Evolutionary conservation across 2,888 invertebrate species (phyloP).

Genomic region (Pollenia amentaria): DNA sequence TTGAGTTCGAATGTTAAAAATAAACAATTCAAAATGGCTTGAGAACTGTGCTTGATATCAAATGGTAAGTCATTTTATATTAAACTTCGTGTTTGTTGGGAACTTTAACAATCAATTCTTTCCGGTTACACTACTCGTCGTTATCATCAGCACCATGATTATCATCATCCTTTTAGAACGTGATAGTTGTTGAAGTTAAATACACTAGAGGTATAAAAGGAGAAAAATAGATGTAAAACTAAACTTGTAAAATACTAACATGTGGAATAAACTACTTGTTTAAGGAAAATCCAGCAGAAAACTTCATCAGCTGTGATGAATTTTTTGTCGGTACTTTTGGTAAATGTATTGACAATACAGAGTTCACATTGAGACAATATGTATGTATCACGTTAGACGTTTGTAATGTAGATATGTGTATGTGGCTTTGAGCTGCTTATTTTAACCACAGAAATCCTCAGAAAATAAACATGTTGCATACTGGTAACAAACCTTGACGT

Average conservation of each 20-base stretch:
- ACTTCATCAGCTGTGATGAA: constrained; percentile 62
- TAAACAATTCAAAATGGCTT: no score
- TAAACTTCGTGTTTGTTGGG: no score
- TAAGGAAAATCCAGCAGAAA: constrained; percentile 49
- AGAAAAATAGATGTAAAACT: not conserved
- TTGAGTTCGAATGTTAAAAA: no score
- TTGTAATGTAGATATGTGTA: not conserved
- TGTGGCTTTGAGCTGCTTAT: constrained; percentile 44
- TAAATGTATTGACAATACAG: constrained; percentile 52
- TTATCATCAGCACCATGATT: constrained; percentile 2
- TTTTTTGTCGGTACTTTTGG: constrained; percentile 54
- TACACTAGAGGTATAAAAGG: no score
- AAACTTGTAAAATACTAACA: not conserved
- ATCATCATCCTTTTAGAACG: not conserved
- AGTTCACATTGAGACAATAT: constrained; percentile 15
- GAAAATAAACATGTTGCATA: constrained; percentile 41
- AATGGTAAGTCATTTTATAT: no score
- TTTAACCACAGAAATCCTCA: constrained; percentile 50
- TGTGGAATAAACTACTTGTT: constrained; percentile 5
- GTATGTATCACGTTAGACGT: no score
- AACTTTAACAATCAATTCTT: constrained; percentile 46
- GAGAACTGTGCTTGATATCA: no score
- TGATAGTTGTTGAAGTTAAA: not conserved
- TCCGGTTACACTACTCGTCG: not conserved
- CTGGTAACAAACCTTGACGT: constrained; percentile 11